phyloP scores from a whole-genome alignment of 2,113 vertebrate genomes.

The Podarcis cretensis region DNA sequence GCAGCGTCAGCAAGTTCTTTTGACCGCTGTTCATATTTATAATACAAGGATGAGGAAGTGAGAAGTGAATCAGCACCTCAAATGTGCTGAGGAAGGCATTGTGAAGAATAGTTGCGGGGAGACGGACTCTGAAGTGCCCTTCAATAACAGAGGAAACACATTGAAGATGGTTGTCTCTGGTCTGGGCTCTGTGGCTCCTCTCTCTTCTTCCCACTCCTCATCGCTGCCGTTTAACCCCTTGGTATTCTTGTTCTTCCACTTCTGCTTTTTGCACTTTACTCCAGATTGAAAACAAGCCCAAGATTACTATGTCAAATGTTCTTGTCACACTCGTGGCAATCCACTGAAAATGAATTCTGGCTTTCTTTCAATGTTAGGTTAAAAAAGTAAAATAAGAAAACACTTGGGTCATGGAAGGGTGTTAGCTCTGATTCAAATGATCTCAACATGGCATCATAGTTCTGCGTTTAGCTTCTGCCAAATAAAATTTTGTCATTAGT shows the following conservation, averaged over 20 bases:
- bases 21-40: neutral
- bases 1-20: conserved; percentile 2
- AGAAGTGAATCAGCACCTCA: conserved; percentile 21
- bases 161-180: neutral
- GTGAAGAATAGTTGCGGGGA: neutral
- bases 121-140: neutral
- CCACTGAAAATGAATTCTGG: neutral
- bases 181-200: neutral
- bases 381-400: neutral
- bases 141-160: conserved; percentile 29
- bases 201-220: too few relatives aligned
- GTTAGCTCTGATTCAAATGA: neutral
- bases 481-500: neutral
- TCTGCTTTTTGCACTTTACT: neutral
- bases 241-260: neutral
- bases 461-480: neutral
- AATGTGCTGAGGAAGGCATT: conserved; percentile 32
- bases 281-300: neutral
- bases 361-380: neutral
- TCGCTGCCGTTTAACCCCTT: neutral
- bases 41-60: conserved; percentile 18
- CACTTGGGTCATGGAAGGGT: neutral
- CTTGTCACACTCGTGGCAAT: neutral
- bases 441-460: neutral
- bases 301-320: neutral